A percentile compares a stretch with the other conserved stretches of the same genome.
Evolutionary conservation across 2,888 invertebrate genomes (phyloP).

Genomic region (Dromius quadrimaculatus): DNA sequence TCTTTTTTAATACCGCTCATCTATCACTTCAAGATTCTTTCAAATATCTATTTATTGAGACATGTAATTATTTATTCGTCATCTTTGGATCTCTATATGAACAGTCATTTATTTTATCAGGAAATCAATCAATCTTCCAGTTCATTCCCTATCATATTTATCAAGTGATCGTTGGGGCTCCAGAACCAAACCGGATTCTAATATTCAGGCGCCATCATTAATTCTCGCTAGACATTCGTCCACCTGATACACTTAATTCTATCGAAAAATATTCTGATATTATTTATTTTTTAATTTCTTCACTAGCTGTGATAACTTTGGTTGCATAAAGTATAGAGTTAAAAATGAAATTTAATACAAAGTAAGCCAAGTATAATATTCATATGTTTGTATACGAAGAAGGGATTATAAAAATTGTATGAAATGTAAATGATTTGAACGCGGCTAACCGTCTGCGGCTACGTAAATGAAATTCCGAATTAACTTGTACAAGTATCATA

Average conservation of each 20-base stretch:
- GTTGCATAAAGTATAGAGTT: conserved; percentile 24
- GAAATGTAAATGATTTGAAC: conserved; percentile 40
- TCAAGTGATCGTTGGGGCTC: conserved; percentile 21
- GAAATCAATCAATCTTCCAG: conserved; percentile 42
- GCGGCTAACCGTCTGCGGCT: background rate
- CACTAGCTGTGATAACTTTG: conserved; percentile 4
- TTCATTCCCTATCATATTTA: conserved; percentile 48
- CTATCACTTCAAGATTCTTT: no score
- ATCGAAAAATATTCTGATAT: conserved; percentile 17
- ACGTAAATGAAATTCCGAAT: conserved; percentile 42
- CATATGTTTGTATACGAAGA: conserved; percentile 39
- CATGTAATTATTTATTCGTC: conserved; percentile 35
- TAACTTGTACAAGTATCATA: conserved; percentile 25
- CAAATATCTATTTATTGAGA: no score
- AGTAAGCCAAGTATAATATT: conserved; percentile 24
- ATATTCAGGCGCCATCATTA: conserved; percentile 30
- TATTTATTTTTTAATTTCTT: no score
- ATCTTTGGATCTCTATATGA: conserved; percentile 8
- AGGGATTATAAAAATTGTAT: conserved; percentile 44
- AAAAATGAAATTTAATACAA: conserved; percentile 41
- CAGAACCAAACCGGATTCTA: no score
- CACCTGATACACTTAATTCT: conserved; percentile 27
- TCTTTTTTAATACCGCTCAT: no score
- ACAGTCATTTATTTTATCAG: conserved; percentile 42
- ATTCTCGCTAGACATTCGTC: conserved; percentile 11